Evolutionary conservation across 2,888 invertebrate genomes (phyloP).

Genomic region (Nineta flava): DNA sequence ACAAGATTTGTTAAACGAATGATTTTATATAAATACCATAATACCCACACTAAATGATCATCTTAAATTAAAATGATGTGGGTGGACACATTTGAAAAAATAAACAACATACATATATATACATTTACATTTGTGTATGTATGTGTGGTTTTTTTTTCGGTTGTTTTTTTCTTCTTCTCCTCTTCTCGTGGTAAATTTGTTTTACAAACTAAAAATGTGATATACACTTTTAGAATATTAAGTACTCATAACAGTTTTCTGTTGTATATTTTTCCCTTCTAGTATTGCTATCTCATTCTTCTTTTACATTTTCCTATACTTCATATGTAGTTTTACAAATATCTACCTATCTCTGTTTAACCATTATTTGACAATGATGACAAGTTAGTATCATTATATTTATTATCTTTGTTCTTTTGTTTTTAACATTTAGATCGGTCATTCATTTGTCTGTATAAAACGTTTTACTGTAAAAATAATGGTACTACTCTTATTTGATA

Average conservation of each 20-base stretch:
- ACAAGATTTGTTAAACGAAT: not conserved
- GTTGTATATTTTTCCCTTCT: not conserved
- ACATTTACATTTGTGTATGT: not conserved
- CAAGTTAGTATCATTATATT: not conserved
- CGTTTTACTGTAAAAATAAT: not conserved
- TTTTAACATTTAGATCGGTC: not conserved
- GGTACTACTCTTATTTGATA: too few relatives aligned
- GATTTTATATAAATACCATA: too few relatives aligned
- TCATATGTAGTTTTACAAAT: not conserved
- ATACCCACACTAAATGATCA: not conserved
- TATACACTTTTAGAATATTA: constrained; percentile 23
- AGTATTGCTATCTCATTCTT: not conserved
- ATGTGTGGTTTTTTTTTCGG: not conserved
- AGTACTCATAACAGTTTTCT: constrained; percentile 14
- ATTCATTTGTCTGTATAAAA: not conserved
- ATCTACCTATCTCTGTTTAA: not conserved
- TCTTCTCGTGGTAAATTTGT: constrained; percentile 20
- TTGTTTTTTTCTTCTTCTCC: not conserved
- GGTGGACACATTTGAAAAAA: too few relatives aligned
- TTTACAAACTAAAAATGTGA: constrained; percentile 25
- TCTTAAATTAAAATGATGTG: not conserved
- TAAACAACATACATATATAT: not conserved
- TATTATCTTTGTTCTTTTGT: too few relatives aligned
- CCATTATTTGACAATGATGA: not conserved
- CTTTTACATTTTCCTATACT: not conserved